phyloP scores from a whole-genome alignment of 2,888 invertebrate species.

The Celastrina argiolus region DNA sequence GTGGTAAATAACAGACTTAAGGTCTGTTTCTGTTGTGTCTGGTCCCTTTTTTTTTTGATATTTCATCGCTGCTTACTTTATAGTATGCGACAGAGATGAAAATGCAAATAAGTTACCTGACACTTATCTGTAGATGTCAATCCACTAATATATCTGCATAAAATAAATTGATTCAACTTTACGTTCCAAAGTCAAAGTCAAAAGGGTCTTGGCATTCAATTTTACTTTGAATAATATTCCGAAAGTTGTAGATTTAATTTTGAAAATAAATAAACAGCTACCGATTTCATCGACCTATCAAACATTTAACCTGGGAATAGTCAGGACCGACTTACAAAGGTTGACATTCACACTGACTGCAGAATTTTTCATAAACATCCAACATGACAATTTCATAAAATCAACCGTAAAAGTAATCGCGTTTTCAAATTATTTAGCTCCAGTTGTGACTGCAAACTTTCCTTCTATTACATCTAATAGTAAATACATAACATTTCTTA shows the following conservation, averaged over 20 bases:
- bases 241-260: not conserved
- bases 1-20: no score
- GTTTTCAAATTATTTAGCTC: constrained; percentile 58
- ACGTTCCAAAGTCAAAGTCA: no score
- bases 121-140: no score
- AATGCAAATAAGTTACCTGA: no score
- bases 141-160: no score
- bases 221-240: not conserved
- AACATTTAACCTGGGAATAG: not conserved
- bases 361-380: constrained; percentile 65
- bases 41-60: no score
- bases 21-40: no score
- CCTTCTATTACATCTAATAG: constrained; percentile 62
- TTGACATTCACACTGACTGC: constrained; percentile 41
- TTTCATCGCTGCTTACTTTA: no score
- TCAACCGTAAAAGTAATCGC: constrained; percentile 55
- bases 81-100: no score
- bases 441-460: constrained; percentile 62
- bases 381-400: constrained; percentile 58
- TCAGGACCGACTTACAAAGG: not conserved
- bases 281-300: not conserved
- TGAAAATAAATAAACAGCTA: no score
- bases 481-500: constrained; percentile 70
- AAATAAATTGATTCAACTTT: no score
- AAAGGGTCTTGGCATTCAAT: no score